Evolutionary conservation across 1,140 invertebrate genomes (phyloP).

Genomic region (Hestina assimilis): DNA sequence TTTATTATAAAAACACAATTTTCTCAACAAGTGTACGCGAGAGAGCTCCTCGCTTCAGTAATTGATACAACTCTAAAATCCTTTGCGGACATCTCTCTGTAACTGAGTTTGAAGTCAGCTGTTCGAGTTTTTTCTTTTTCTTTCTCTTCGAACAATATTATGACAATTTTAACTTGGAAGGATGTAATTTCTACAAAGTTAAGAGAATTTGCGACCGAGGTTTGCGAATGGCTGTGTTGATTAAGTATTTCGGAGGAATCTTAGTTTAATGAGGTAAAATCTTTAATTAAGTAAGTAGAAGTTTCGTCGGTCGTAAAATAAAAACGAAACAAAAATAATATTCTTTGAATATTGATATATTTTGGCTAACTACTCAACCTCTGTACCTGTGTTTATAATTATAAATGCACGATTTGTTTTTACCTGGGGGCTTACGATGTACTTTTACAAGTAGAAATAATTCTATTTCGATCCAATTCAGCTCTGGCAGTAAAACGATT

Average conservation of each 20-base stretch:
- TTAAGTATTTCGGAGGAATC: not conserved
- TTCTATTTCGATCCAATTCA: too few species aligned
- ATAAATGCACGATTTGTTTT: too few species aligned
- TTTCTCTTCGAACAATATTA: slow-evolving; percentile 44
- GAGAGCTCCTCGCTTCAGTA: not conserved
- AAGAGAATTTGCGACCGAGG: slow-evolving; percentile 15
- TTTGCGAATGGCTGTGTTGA: too few species aligned
- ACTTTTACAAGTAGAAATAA: too few species aligned
- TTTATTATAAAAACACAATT: too few species aligned
- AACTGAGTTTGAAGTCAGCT: slow-evolving; percentile 51
- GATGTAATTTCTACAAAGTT: slow-evolving; percentile 7
- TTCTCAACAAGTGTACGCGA: not conserved
- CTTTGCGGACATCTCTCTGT: slow-evolving; percentile 46
- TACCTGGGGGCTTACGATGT: too few species aligned
- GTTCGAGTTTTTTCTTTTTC: slow-evolving; percentile 42
- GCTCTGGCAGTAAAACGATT: too few species aligned
- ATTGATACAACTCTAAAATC: slow-evolving; percentile 9
- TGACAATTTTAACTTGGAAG: slow-evolving; percentile 35
- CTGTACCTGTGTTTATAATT: too few species aligned
- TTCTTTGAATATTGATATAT: too few species aligned
- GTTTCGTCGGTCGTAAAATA: too few species aligned
- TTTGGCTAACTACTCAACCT: too few species aligned
- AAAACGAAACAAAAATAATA: too few species aligned
- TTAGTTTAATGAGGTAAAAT: not conserved
- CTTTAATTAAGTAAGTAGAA: not conserved